phyloP scores from a whole-genome alignment of 2,888 invertebrate species.

The Melieria crassipennis region DNA sequence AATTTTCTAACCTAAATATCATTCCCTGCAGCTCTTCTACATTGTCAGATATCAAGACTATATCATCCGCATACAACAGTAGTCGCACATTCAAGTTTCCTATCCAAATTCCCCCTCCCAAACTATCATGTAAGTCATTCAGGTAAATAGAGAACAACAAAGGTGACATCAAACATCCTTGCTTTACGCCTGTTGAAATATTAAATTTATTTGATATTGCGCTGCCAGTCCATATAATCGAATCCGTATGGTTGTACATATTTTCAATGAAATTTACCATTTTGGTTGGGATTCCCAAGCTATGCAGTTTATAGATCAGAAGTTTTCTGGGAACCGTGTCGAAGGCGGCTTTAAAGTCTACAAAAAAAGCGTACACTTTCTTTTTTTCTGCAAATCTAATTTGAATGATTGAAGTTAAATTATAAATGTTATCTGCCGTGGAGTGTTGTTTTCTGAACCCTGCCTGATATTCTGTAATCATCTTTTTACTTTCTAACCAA shows the following conservation, averaged over 20 bases:
- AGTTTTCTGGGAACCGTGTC: background rate
- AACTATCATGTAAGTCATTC: background rate
- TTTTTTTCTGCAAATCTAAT: no score
- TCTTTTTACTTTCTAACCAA: background rate
- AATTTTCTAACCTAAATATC: conserved; percentile 2
- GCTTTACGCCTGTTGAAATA: conserved; percentile 1
- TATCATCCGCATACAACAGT: background rate
- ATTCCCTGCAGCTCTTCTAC: background rate
- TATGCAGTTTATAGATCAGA: background rate
- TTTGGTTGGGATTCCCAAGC: background rate
- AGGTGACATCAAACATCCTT: conserved; percentile 5
- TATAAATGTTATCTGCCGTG: background rate
- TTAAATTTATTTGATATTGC: conserved; percentile 5
- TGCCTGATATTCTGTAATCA: background rate
- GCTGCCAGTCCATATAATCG: background rate
- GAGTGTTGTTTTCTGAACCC: background rate
- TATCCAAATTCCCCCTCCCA: background rate
- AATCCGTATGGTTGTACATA: background rate
- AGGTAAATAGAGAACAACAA: conserved; percentile 1
- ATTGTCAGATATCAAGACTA: background rate
- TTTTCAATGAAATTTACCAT: background rate
- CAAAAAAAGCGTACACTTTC: no score
- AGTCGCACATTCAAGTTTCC: conserved; percentile 1
- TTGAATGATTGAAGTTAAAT: background rate
- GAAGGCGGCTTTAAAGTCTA: background rate